Conservation (phyloP, 2,113 vertebrate species). For the Pithys albifrons region DNA sequence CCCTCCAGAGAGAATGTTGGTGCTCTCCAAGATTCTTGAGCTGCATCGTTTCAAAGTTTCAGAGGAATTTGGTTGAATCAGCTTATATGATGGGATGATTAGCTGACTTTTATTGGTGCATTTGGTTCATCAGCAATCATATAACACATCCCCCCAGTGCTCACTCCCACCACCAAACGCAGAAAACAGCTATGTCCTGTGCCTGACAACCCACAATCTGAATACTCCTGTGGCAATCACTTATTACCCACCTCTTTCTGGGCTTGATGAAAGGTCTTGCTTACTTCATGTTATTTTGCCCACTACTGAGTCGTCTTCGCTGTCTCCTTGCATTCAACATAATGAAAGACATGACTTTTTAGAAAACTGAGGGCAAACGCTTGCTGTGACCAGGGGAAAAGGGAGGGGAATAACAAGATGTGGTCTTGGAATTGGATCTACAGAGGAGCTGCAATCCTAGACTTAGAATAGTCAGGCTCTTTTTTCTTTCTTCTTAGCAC, state of each 20-base stretch:
- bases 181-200: neutral
- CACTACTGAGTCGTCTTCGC: neutral
- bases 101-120: neutral
- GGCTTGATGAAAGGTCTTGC: neutral
- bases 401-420: neutral
- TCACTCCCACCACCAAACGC: neutral
- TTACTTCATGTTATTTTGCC: neutral
- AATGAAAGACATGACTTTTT: neutral
- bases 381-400: neutral
- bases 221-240: neutral
- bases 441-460: neutral
- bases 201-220: neutral
- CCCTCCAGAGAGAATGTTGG: neutral
- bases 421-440: neutral
- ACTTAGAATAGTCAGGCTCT: neutral
- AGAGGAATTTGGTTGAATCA: neutral
- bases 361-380: neutral
- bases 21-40: neutral
- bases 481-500: neutral
- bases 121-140: neutral
- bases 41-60: neutral
- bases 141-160: neutral
- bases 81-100: neutral
- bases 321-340: neutral
- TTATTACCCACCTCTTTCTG: neutral